Evolutionary conservation across 2,888 invertebrate genomes (phyloP).

Genomic region (Pseudanteris insignis): DNA sequence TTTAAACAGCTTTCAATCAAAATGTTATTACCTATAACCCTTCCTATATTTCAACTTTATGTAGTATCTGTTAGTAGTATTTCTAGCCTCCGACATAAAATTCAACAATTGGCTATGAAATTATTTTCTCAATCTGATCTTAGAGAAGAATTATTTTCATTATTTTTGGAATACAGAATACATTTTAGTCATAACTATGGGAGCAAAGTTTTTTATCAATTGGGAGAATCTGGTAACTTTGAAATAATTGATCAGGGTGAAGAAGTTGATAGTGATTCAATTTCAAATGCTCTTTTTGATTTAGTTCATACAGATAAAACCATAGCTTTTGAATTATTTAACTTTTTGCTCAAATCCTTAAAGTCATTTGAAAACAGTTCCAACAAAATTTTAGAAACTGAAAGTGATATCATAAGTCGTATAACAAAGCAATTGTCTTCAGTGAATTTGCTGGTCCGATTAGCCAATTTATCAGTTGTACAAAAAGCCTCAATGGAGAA

Average conservation of each 20-base stretch:
- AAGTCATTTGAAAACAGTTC: conserved; percentile 30
- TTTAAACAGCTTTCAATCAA: conserved; percentile 58
- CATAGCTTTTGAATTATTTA: conserved; percentile 61
- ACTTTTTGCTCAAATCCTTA: conserved; percentile 64
- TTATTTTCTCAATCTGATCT: conserved; percentile 48
- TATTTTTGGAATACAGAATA: conserved; percentile 48
- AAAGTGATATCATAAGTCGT: conserved; percentile 49
- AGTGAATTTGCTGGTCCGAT: conserved; percentile 59
- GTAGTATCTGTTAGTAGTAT: conserved; percentile 50
- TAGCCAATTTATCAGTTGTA: conserved; percentile 58
- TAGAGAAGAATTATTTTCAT: conserved; percentile 50
- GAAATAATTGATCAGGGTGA: conserved; percentile 50
- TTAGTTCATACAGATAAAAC: conserved; percentile 55
- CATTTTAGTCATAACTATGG: conserved; percentile 49
- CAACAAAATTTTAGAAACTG: conserved; percentile 46
- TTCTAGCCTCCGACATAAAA: conserved; percentile 49
- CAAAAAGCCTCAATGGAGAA: conserved; percentile 60
- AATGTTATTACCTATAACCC: conserved; percentile 51
- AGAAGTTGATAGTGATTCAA: conserved; percentile 53
- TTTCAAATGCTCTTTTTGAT: conserved; percentile 59
- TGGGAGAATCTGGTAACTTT: conserved; percentile 56
- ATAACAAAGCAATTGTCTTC: conserved; percentile 56
- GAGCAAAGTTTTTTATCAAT: conserved; percentile 49
- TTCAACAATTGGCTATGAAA: conserved; percentile 51
- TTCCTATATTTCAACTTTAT: conserved; percentile 59